Base-by-base conservation (phyloP, 1,140 invertebrate genomes). In the Ips typographus region DNA sequence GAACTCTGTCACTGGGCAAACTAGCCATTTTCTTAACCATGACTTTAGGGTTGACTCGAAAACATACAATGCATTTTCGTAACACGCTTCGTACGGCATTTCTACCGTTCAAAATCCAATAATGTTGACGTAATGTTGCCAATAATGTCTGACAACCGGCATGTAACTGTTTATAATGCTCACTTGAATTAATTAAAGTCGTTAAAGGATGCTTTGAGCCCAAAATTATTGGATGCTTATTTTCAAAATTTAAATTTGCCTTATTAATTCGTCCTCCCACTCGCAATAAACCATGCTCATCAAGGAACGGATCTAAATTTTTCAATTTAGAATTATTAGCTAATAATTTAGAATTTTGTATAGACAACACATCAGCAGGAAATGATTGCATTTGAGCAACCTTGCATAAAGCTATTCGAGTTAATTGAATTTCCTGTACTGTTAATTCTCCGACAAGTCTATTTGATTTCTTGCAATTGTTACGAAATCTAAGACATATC, bases 1-100 rank as follows among this genome's bases (percentile, higher is more conserved):
- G 56, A 80, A 66, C n/a, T 79, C 83, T 4, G 7, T 40, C 6
- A 41, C 40, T 52, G 5, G 68, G 74, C 40, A 75, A 53, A 52
- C 53, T 44, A 36, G 59, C 72, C 74, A 75, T 75, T 5, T 41
- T 39, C 53, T 63, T 57, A 43, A 67, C 47, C 36, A 69, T 57
- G 2, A 44, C 2, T 2, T 5, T 22, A 4, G 61, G 43, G 4
- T 64, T 64, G 2, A 64, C 44, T 53, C 49, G n/a, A 64, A 64
- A 64, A 58, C 66, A 68, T 1, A 42, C 42, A 1, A 61, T 22
- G 38, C 57, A 68, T 39, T 60, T 60, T 22, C 40, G 40, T 40
- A 68, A 7, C n/a, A 61, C 43, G 37, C 40, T 40, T 39, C 40
- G 22, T 37, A 61, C 38, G n/a, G 8, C n/a, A 7, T 52, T 38